Percentiles rank a stretch among this genome's conserved stretches.
These are phyloP conservation scores for Lithophane socia DNA, from an alignment of 2,888 invertebrate species.

Conservation along the genomic window DNA sequence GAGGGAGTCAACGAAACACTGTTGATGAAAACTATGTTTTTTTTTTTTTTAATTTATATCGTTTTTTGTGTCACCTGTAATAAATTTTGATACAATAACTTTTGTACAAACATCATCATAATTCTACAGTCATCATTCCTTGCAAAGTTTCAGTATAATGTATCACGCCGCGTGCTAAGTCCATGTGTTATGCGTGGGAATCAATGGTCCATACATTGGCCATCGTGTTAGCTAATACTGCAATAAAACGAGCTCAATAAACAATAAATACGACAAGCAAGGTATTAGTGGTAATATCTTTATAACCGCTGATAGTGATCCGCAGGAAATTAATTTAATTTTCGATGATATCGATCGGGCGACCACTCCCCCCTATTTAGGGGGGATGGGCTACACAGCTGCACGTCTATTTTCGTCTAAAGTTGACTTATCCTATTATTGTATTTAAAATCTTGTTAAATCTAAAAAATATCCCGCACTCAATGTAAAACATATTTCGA, in stretches of 20 bases:
- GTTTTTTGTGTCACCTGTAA: neutral
- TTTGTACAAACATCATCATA: neutral
- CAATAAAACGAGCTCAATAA: conserved; percentile 34
- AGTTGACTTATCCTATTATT: too few relatives aligned
- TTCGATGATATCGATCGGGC: neutral
- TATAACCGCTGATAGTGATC: conserved; percentile 34
- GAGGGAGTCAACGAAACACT: neutral
- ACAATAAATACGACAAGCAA: conserved; percentile 22
- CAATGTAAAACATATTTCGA: too few relatives aligned
- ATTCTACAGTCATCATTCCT: neutral
- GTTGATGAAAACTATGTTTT: neutral
- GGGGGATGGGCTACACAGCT: neutral
- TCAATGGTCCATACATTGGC: neutral
- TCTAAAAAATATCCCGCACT: too few relatives aligned
- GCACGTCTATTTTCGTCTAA: too few relatives aligned
- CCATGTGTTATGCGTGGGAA: conserved; percentile 32
- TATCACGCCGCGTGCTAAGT: conserved; percentile 7
- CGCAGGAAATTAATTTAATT: conserved; percentile 22
- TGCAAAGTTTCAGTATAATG: neutral
- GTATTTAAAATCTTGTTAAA: too few relatives aligned
- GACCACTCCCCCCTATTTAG: neutral
- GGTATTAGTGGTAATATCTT: conserved; percentile 20
- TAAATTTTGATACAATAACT: too few relatives aligned
- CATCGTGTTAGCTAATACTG: neutral
- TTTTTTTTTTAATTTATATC: neutral